A percentile compares a stretch with the other conserved stretches of the same genome.
Evolutionary conservation across 2,113 vertebrate species (phyloP).

Genomic region (Podilymbus podiceps): DNA sequence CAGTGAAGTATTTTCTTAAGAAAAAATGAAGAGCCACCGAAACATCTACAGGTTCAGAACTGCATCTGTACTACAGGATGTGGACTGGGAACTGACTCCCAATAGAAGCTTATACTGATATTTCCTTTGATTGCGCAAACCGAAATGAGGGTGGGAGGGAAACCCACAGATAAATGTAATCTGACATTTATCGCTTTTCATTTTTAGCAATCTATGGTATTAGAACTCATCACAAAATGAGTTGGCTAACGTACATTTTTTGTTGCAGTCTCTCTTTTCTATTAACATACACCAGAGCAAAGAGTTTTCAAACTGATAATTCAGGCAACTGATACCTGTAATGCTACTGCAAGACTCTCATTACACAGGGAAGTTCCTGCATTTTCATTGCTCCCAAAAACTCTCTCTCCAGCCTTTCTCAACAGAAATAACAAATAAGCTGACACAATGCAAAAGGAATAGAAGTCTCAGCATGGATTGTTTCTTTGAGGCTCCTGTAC

Average conservation of each 20-base stretch:
- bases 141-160: neutral
- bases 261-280: neutral
- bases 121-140: neutral
- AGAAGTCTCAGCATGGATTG: neutral
- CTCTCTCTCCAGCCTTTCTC: neutral
- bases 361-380: neutral
- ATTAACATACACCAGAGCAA: neutral
- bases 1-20: neutral
- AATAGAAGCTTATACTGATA: neutral
- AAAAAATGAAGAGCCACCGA: neutral
- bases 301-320: neutral
- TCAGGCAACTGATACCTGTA: neutral
- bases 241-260: neutral
- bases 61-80: neutral
- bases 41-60: neutral
- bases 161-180: neutral
- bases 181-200: neutral
- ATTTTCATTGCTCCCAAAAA: neutral
- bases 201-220: neutral
- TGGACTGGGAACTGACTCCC: neutral
- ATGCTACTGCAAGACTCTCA: neutral
- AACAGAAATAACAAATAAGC: neutral
- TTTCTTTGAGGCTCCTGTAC: neutral
- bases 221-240: neutral
- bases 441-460: neutral